phyloP scores from a whole-genome alignment of 1,140 invertebrate genomes.

The Lepidurus apus region DNA sequence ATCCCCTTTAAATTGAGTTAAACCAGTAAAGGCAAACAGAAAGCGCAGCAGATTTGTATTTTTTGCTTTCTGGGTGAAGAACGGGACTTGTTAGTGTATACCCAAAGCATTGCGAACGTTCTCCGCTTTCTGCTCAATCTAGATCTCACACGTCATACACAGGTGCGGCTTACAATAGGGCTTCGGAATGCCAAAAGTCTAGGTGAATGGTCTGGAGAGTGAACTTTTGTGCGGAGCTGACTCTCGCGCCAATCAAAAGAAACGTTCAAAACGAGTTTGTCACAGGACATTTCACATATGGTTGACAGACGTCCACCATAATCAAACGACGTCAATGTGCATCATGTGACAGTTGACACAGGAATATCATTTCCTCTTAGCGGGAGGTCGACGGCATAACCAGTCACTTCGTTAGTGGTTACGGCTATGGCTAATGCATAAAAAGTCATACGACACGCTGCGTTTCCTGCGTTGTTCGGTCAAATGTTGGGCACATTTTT shows the following conservation, averaged over 20 bases:
- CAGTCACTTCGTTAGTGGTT: slow-evolving; percentile 7
- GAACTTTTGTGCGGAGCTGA: background rate
- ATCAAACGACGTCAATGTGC: slow-evolving; percentile 18
- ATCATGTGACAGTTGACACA: slow-evolving; percentile 15
- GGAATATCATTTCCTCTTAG: slow-evolving; percentile 9
- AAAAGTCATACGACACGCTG: background rate
- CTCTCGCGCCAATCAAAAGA: background rate
- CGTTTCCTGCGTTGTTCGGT: background rate
- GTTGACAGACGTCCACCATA: slow-evolving; percentile 21
- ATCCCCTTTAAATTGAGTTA: background rate
- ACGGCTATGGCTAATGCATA: background rate
- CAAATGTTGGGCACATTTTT: background rate
- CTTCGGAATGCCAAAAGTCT: background rate
- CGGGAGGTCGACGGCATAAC: slow-evolving; percentile 11
- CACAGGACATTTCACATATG: background rate
- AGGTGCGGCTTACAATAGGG: background rate
- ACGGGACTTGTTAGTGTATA: no score
- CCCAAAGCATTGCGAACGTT: no score
- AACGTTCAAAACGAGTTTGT: background rate
- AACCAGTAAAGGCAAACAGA: background rate
- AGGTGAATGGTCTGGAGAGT: background rate
- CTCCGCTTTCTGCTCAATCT: background rate
- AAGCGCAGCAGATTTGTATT: slow-evolving; percentile 15
- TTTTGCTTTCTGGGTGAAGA: no score
- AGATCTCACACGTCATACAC: background rate